A percentile compares a stretch with the other conserved stretches of the same genome.
These are phyloP conservation scores for Conomelus anceps DNA, from an alignment of 2,888 invertebrate genomes.

Conservation along the genomic window DNA sequence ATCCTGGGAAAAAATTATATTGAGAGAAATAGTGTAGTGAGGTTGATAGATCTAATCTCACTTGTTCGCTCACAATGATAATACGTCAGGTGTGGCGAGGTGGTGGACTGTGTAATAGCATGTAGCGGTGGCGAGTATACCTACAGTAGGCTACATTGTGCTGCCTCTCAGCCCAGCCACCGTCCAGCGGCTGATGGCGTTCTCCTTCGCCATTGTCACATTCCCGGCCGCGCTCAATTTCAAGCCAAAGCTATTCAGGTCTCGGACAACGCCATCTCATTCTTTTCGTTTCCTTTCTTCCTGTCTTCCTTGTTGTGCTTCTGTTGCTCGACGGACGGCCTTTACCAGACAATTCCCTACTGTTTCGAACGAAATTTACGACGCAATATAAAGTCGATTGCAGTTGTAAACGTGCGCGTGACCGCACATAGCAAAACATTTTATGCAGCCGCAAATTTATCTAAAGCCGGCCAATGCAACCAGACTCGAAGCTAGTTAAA, in stretches of 20 bases:
- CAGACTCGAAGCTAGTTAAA: neutral
- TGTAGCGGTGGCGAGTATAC: too few species aligned
- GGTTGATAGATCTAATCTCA: too few species aligned
- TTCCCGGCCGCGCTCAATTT: neutral
- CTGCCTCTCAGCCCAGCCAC: neutral
- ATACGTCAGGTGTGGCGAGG: too few species aligned
- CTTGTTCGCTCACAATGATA: too few species aligned
- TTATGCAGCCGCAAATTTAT: neutral
- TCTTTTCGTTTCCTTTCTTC: neutral
- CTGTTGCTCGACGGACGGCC: neutral
- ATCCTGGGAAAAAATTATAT: too few species aligned
- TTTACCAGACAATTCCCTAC: neutral
- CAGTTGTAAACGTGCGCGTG: neutral
- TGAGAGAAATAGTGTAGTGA: too few species aligned
- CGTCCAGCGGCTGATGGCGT: neutral
- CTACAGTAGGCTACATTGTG: too few species aligned
- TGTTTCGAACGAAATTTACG: neutral
- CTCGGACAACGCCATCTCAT: neutral
- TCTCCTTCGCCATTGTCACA: neutral
- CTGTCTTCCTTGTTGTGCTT: neutral
- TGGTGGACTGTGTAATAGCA: too few species aligned
- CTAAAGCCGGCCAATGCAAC: too few species aligned
- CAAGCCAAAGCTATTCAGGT: neutral
- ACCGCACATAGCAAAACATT: neutral
- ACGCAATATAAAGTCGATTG: neutral